These are phyloP conservation scores for Gonocerus acuteangulatus DNA, from an alignment of 2,888 invertebrate genomes.

Conservation along the genomic window DNA sequence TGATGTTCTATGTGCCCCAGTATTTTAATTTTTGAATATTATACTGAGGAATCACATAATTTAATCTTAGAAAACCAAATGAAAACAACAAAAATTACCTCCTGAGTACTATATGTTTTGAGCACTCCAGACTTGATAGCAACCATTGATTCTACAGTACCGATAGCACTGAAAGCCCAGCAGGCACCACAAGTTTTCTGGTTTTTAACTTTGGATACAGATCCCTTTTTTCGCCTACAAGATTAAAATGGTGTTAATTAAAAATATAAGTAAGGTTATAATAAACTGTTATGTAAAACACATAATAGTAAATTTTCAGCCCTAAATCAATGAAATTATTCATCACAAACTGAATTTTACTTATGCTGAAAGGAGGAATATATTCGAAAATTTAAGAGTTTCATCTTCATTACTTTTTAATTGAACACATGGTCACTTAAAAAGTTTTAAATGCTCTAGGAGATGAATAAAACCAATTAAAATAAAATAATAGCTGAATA, in stretches of 20 bases:
- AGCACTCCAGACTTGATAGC: conserved; percentile 58
- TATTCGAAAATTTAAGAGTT: too few species aligned
- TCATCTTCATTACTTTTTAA: too few species aligned
- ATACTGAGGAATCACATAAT: too few species aligned
- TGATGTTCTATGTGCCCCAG: too few species aligned
- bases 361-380: background rate
- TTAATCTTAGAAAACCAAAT: too few species aligned
- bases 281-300: background rate
- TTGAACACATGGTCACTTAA: too few species aligned
- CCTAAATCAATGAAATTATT: background rate
- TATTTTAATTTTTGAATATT: too few species aligned
- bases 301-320: background rate
- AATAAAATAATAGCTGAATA: too few species aligned
- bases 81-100: conserved; percentile 45
- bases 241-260: too few species aligned
- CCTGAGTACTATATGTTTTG: conserved; percentile 62
- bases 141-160: conserved; percentile 66
- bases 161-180: conserved; percentile 76
- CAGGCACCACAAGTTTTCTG: conserved; percentile 76
- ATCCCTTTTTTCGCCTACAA: conserved; percentile 58
- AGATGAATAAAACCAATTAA: too few species aligned
- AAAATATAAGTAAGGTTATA: background rate
- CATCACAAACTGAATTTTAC: background rate
- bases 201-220: conserved; percentile 59
- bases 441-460: too few species aligned